These are phyloP conservation scores for Psilanteris sp. DNA, from an alignment of 1,140 invertebrate species.

Conservation along the genomic window DNA sequence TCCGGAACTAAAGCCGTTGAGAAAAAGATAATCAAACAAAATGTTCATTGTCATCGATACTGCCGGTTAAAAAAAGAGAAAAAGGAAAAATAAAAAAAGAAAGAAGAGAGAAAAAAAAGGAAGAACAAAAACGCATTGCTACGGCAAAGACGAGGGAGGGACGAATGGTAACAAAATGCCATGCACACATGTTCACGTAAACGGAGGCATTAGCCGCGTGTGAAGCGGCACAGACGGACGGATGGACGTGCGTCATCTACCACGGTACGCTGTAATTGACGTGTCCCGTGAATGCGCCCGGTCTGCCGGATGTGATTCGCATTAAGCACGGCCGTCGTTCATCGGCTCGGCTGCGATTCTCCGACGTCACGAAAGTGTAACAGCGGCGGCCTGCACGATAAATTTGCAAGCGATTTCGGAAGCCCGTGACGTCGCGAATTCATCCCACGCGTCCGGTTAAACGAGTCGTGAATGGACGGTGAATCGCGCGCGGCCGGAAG, in stretches of 20 bases:
- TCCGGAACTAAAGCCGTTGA: conserved; percentile 1
- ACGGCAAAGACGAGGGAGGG: background rate
- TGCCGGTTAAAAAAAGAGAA: conserved; percentile 6
- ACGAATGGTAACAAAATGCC: conserved; percentile 50
- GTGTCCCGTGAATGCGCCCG: conserved; percentile 71
- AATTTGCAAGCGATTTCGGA: conserved; percentile 63
- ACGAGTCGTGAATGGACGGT: conserved; percentile 47
- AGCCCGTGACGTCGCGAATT: conserved; percentile 56
- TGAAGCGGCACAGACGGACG: conserved; percentile 26
- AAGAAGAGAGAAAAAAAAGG: conserved; percentile 4
- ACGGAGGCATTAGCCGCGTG: conserved; percentile 41
- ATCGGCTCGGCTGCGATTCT: conserved; percentile 59
- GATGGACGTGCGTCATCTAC: conserved; percentile 67
- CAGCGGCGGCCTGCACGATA: conserved; percentile 34
- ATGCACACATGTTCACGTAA: conserved; percentile 34
- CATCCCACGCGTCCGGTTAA: conserved; percentile 49
- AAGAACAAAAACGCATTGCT: background rate
- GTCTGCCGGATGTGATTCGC: conserved; percentile 72
- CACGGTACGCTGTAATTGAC: conserved; percentile 70
- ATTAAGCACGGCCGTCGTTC: conserved; percentile 73
- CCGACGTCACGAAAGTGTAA: conserved; percentile 42
- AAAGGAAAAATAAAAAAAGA: too few relatives aligned
- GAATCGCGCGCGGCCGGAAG: conserved; percentile 41
- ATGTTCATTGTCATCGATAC: conserved; percentile 39
- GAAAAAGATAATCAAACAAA: conserved; percentile 37